Base-by-base conservation (phyloP, 2,797 vertebrate genomes). In the Australoheros facetus region DNA sequence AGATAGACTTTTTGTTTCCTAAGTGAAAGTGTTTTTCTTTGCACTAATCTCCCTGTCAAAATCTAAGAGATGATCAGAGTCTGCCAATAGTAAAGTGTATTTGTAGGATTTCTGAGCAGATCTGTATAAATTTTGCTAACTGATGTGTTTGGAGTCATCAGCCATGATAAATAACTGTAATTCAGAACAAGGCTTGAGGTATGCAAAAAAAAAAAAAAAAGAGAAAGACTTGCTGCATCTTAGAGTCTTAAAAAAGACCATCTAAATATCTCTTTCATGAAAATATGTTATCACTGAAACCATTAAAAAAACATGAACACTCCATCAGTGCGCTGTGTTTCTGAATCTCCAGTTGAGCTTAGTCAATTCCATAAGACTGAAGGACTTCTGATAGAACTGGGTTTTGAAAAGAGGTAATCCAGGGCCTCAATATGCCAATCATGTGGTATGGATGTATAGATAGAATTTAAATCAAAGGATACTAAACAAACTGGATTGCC, bases 1-100 rank as follows among this genome's bases (percentile, higher is more conserved):
- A 19, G 56, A 45, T 26, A 57, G 32, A 45, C 32, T 28, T 57
- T 55, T 30, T 45, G 34, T 45, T 55, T 73, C 55, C 55, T 57
- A 45, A 53, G 21, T n/a, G 34, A 30, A 73, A 73, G 39, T 34
- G 1, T 57, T 57, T 45, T 73, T 69, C 62, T 51, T 69, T 11
- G 16, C 42, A 69, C 26, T 69, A 69, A 69, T 69, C 62, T 69
- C 30, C 26, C 42, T 48, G 62, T 66, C 62, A 66, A 48, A 66
- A 28, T 28, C 62, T 66, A 69, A 69, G 3, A 0, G 3, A 30
- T 30, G 62, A 69, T 69, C 62, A 12, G 39, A 66, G 62, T 66
- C 62, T 5, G 1, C 42, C 62, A 21, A 5, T 21, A 48, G 42
- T 66, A 48, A 48, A 66, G 62, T 69, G 19, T 1, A 5, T 4